phyloP scores from a whole-genome alignment of 2,888 invertebrate species.

The Andrena fulva region DNA sequence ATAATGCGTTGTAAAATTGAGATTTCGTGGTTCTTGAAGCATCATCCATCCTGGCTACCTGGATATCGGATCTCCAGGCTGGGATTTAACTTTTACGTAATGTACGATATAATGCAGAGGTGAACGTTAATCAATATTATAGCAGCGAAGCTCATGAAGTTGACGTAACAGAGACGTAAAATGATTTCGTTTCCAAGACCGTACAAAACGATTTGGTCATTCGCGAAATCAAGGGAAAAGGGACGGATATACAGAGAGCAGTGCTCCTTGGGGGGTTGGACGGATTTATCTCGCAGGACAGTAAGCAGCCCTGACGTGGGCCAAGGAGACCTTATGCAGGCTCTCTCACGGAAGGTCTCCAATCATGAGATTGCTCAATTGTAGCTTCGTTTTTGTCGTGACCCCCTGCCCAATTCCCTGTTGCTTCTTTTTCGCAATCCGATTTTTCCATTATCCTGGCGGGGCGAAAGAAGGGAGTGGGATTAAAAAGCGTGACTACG shows the following conservation, averaged over 20 bases:
- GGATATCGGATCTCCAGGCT: slow-evolving; percentile 5
- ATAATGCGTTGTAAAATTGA: slow-evolving; percentile 34
- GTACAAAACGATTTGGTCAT: slow-evolving; percentile 2
- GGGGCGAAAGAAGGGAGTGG: slow-evolving; percentile 44
- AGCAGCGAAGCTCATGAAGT: background rate
- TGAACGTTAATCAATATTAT: slow-evolving; percentile 30
- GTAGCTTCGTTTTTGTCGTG: slow-evolving; percentile 73
- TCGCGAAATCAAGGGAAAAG: slow-evolving; percentile 68
- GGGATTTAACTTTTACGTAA: slow-evolving; percentile 17
- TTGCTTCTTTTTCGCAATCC: slow-evolving; percentile 46
- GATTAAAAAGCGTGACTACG: slow-evolving; percentile 64
- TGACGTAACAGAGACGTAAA: background rate
- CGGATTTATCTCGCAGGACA: slow-evolving; percentile 73
- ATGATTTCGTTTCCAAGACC: background rate
- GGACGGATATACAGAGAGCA: slow-evolving; percentile 55
- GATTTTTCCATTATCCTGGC: slow-evolving; percentile 66
- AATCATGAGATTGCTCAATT: slow-evolving; percentile 84
- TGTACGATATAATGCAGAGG: slow-evolving; percentile 9
- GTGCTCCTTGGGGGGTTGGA: slow-evolving; percentile 53
- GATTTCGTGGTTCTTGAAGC: slow-evolving; percentile 21
- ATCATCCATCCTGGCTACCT: slow-evolving; percentile 10
- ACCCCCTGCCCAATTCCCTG: slow-evolving; percentile 26
- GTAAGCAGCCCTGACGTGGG: slow-evolving; percentile 71
- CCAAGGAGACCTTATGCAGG: slow-evolving; percentile 66
- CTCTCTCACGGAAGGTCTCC: slow-evolving; percentile 71